A percentile compares a stretch with the other conserved stretches of the same genome.
These are phyloP conservation scores for Elachura formosa DNA, from an alignment of 2,113 vertebrate species.

Conservation along the genomic window DNA sequence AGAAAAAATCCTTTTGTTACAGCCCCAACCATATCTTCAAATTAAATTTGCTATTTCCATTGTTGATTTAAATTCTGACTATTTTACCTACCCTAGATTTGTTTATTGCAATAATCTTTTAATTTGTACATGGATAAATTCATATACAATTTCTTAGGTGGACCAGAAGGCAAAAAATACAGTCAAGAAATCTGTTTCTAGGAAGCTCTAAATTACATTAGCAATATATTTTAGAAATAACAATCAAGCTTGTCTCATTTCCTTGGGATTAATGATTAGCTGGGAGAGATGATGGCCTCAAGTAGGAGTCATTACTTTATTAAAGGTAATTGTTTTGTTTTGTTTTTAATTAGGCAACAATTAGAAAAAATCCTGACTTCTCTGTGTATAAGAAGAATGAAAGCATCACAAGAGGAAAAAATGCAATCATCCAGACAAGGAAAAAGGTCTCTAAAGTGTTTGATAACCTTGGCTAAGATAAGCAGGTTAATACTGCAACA, in stretches of 20 bases:
- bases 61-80: background rate
- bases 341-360: conserved; percentile 65
- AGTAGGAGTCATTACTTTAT: conserved; percentile 65
- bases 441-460: background rate
- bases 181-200: conserved; percentile 25
- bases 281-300: conserved; percentile 59
- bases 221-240: conserved; percentile 49
- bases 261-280: conserved; percentile 61
- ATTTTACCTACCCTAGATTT: background rate
- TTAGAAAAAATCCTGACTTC: conserved; percentile 13
- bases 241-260: conserved; percentile 58
- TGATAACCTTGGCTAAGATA: background rate
- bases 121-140: conserved; percentile 2
- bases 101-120: background rate
- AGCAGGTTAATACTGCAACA: background rate
- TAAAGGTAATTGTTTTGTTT: conserved; percentile 46
- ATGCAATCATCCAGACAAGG: background rate
- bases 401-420: background rate
- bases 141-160: background rate
- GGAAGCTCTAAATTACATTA: conserved; percentile 53
- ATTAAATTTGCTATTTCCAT: background rate
- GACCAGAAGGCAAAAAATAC: background rate
- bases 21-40: background rate
- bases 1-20: background rate
- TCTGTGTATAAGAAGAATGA: background rate